A percentile compares a stretch with the other conserved stretches of the same genome.
Conservation (phyloP, 92 coral and sea anemone species). For the Galaxea fascicularis region DNA sequence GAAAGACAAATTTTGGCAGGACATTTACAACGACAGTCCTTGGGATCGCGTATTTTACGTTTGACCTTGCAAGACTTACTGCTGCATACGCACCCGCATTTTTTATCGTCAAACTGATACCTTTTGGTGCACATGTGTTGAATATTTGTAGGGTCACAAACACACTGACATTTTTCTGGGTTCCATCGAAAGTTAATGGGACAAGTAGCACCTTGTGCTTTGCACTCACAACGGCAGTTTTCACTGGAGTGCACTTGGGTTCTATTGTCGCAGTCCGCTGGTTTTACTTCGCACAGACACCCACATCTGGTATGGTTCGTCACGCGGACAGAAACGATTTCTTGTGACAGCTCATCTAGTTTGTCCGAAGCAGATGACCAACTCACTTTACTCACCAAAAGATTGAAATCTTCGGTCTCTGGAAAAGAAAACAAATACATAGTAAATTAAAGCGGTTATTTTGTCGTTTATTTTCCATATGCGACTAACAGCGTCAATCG, state of each 20-base stretch:
- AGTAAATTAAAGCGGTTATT: neutral
- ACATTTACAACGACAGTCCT: conserved; percentile 28
- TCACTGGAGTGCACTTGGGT: conserved; percentile 51
- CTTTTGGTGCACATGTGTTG: conserved; percentile 16
- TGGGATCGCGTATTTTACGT: conserved; percentile 8
- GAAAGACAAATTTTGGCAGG: neutral
- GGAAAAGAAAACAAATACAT: neutral
- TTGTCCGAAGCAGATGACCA: neutral
- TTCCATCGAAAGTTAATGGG: conserved; percentile 14
- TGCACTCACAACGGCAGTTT: conserved; percentile 46
- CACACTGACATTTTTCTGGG: conserved; percentile 44
- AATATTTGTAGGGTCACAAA: neutral
- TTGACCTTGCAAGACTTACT: conserved; percentile 2
- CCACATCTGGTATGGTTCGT: conserved; percentile 79
- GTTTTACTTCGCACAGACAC: conserved; percentile 66
- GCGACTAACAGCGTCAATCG: too few species aligned
- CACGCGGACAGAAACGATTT: conserved; percentile 25
- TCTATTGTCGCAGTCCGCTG: conserved; percentile 71
- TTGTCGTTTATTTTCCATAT: neutral
- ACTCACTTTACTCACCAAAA: conserved; percentile 18
- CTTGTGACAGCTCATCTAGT: neutral
- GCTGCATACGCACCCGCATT: conserved; percentile 38
- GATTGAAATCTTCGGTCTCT: conserved; percentile 24
- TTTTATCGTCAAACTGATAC: conserved; percentile 18
- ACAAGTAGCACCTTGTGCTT: neutral